phyloP scores from a whole-genome alignment of 2,888 invertebrate genomes.

The Bombylius discolor region DNA sequence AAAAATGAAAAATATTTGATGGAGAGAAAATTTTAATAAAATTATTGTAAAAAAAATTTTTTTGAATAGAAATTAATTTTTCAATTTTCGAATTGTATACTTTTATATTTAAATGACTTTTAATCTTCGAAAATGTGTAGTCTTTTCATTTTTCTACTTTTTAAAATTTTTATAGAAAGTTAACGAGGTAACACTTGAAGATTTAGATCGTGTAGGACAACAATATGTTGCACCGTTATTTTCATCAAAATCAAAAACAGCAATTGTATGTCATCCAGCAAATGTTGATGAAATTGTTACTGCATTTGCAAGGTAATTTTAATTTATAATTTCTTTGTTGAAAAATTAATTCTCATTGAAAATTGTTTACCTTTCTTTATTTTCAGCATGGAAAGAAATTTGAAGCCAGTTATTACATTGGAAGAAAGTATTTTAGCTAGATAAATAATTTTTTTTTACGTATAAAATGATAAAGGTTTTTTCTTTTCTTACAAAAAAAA shows the following conservation, averaged over 20 bases:
- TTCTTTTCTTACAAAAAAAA: not conserved
- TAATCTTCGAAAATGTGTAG: too few relatives aligned
- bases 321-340: not conserved
- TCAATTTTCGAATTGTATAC: not conserved
- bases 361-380: not conserved
- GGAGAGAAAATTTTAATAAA: not conserved
- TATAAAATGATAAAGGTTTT: too few relatives aligned
- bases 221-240: slow-evolving; percentile 59
- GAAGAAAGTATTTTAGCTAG: slow-evolving; percentile 14
- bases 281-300: slow-evolving; percentile 40
- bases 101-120: too few relatives aligned
- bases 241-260: slow-evolving; percentile 46
- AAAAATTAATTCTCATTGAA: not conserved
- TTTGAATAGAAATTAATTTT: too few relatives aligned
- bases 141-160: not conserved
- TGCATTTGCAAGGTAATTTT: slow-evolving; percentile 11
- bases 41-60: too few relatives aligned
- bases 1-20: not conserved
- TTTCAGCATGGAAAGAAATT: slow-evolving; percentile 25
- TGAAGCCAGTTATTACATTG: slow-evolving; percentile 7
- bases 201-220: slow-evolving; percentile 53
- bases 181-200: slow-evolving; percentile 48
- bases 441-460: slow-evolving; percentile 2
- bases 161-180: slow-evolving; percentile 38
- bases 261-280: slow-evolving; percentile 63